phyloP scores from a whole-genome alignment of 2,888 invertebrate species.

The Hedya salicella region DNA sequence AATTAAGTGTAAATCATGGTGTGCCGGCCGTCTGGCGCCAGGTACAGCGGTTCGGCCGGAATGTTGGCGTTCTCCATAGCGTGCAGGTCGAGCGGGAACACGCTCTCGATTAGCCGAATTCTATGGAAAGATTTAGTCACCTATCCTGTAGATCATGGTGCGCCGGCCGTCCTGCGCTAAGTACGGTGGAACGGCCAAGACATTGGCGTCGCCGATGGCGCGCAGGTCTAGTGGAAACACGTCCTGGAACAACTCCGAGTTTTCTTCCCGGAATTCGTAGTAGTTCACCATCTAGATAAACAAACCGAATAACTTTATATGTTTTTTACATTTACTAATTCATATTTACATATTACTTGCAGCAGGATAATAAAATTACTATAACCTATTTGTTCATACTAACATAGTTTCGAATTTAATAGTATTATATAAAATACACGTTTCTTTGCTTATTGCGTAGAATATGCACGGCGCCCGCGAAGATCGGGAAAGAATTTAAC shows the following conservation, averaged over 20 bases:
- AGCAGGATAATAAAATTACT: too few relatives aligned
- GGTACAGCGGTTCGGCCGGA: slow-evolving; percentile 90
- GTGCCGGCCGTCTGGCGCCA: slow-evolving; percentile 89
- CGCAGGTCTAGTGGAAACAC: slow-evolving; percentile 87
- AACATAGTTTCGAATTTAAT: too few relatives aligned
- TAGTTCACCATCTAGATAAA: slow-evolving; percentile 88
- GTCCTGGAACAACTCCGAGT: slow-evolving; percentile 88
- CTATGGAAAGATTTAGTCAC: slow-evolving; percentile 61
- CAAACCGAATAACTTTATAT: background rate
- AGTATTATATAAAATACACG: too few relatives aligned
- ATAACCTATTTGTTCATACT: too few relatives aligned
- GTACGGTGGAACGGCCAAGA: slow-evolving; percentile 90
- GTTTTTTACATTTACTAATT: too few relatives aligned
- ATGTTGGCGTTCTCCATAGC: slow-evolving; percentile 87
- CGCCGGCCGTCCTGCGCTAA: slow-evolving; percentile 90
- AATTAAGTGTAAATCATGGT: too few relatives aligned
- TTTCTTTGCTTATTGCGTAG: too few relatives aligned
- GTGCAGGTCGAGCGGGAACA: slow-evolving; percentile 87
- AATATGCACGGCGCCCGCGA: too few relatives aligned
- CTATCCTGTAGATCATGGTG: slow-evolving; percentile 89
- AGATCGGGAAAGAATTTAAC: too few relatives aligned
- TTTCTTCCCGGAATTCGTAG: slow-evolving; percentile 89
- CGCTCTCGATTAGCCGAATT: slow-evolving; percentile 88
- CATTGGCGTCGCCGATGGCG: slow-evolving; percentile 87
- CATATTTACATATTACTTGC: too few relatives aligned